These are phyloP conservation scores for Psix sp. DNA, from an alignment of 1,140 invertebrate genomes.

Conservation along the genomic window DNA sequence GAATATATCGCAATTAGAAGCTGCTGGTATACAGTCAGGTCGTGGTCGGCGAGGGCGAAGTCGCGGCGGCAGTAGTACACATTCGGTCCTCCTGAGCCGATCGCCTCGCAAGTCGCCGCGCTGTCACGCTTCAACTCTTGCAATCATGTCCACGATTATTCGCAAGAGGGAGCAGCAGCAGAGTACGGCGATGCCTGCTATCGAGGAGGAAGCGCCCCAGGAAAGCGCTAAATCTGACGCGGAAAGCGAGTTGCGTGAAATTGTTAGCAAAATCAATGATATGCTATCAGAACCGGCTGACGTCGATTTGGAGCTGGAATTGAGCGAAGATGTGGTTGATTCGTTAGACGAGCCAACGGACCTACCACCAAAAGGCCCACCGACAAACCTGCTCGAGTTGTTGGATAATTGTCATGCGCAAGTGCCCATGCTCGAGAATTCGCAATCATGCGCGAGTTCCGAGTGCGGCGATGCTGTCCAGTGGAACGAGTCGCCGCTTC, in stretches of 20 bases:
- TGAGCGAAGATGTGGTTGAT: slow-evolving; percentile 29
- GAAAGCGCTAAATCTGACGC: slow-evolving; percentile 39
- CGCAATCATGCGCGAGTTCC: slow-evolving; percentile 70
- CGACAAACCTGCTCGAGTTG: slow-evolving; percentile 69
- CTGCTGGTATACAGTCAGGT: slow-evolving; percentile 44
- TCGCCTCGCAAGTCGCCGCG: slow-evolving; percentile 89
- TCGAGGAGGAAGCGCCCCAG: slow-evolving; percentile 58
- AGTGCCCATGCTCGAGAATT: slow-evolving; percentile 65
- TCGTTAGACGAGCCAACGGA: slow-evolving; percentile 35
- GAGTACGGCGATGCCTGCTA: slow-evolving; percentile 40
- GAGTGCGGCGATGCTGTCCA: slow-evolving; percentile 69
- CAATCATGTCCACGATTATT: slow-evolving; percentile 81
- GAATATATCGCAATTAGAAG: slow-evolving; percentile 57
- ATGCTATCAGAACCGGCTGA: too few species aligned
- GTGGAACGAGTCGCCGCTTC: slow-evolving; percentile 66
- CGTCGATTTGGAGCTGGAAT: slow-evolving; percentile 61
- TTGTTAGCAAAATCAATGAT: slow-evolving; percentile 51
- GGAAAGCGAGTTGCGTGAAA: slow-evolving; percentile 68
- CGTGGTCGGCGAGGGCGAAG: slow-evolving; percentile 64
- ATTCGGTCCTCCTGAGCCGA: slow-evolving; percentile 75
- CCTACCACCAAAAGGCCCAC: slow-evolving; percentile 67
- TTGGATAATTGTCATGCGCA: slow-evolving; percentile 71
- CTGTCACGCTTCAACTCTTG: slow-evolving; percentile 89
- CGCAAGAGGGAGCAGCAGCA: slow-evolving; percentile 69
- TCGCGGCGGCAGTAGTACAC: slow-evolving; percentile 59